Base-by-base conservation (phyloP, 2,888 invertebrate species). In the Galerucella pusilla region DNA sequence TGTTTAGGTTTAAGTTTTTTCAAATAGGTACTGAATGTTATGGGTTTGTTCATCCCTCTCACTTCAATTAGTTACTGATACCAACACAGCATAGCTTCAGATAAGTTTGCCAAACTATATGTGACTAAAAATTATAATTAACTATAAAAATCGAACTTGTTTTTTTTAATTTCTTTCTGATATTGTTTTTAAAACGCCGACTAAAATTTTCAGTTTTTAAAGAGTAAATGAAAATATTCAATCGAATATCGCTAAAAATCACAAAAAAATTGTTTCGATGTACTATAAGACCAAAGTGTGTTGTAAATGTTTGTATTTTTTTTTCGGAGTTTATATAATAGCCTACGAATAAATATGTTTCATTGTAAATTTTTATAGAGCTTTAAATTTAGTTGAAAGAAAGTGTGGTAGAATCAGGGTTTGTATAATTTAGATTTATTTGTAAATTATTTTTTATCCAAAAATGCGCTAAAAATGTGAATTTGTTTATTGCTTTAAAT, bases 361-460 rank as follows among this genome's bases (percentile, higher is more conserved):
- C 57, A 35, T 45, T 72, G 72, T 67, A 72, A 25, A 72, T 72
- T 42, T 28, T 42, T 72, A 66, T 52, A 61, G 71, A 75, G 75
- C 74, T 78, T 78, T 75, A 78, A 78, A 72, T 69, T 76, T 76
- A 74, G 74, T 77, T 72, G 77, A 64, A 71, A 71, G 71, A 71
- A 71, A 28, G 75, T 74, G 74, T 68, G 75, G 77, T 78, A 76
- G 75, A 74, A 75, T 72, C 75, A 73, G 75, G 78, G 78, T 75
- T 78, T 76, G 73, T 76, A 72, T 78, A 75, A 77, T 73, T 71
- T 78, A 76, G 71, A 74, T 68, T 73, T 66, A 76, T 75, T 71
- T 78, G 78, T 78, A 78, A 72, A 77, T 78, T 76, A 70, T 69
- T 75, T 75, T 73, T 68, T 59, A 63, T 66, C 64, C 52, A 35